Conservation (phyloP, 2,113 vertebrate genomes). For the Rhegmatorhina hoffmannsi region DNA sequence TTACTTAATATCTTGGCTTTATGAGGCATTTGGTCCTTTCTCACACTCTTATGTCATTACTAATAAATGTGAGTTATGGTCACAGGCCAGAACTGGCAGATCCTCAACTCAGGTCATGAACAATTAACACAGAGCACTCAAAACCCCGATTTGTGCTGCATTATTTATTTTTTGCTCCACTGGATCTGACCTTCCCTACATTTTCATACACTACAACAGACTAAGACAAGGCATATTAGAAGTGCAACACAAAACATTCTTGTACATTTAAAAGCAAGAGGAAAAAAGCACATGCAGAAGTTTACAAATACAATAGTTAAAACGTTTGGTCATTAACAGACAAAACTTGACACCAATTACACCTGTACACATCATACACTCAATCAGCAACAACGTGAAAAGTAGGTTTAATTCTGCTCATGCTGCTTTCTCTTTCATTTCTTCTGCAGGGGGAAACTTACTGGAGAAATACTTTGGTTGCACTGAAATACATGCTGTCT, state of each 20-base stretch:
- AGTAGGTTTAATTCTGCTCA: not conserved
- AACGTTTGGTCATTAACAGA: not conserved
- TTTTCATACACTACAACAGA: not conserved
- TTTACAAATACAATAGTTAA: not conserved
- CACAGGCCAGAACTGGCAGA: not conserved
- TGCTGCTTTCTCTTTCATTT: not conserved
- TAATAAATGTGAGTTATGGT: not conserved
- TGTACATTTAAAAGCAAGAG: not conserved
- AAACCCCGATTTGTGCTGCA: not conserved
- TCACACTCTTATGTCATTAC: not conserved
- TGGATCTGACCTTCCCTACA: not conserved
- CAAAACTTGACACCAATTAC: not conserved
- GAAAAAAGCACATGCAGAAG: not conserved
- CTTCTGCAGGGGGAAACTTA: not conserved
- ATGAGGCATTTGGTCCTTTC: not conserved
- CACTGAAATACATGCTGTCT: not conserved
- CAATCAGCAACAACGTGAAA: not conserved
- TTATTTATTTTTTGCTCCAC: accelerated
- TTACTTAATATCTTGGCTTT: not conserved
- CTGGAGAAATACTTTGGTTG: not conserved
- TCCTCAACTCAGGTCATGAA: not conserved
- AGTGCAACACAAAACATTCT: not conserved
- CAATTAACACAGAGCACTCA: not conserved
- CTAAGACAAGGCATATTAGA: not conserved
- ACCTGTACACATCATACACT: not conserved